These are phyloP conservation scores for Eretmocerus hayati DNA, from an alignment of 2,888 invertebrate species.

Conservation along the genomic window DNA sequence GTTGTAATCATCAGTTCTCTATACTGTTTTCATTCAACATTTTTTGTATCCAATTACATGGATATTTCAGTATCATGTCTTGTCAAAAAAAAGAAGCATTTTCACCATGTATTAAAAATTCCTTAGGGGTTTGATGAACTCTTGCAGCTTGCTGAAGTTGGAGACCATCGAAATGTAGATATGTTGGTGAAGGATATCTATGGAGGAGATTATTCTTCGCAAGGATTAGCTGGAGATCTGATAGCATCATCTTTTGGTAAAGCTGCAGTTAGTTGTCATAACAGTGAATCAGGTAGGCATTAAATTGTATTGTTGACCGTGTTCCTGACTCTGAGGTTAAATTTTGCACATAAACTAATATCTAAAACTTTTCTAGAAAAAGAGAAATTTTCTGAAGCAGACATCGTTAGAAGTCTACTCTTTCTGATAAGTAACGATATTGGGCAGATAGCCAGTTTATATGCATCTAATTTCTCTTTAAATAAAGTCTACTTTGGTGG, in stretches of 20 bases:
- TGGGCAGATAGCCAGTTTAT: conserved; percentile 63
- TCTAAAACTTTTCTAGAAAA: conserved; percentile 5
- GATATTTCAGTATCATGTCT: too few relatives aligned
- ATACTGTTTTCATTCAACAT: not conserved
- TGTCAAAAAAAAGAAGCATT: too few relatives aligned
- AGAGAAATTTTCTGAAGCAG: conserved; percentile 50
- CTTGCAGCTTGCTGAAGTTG: conserved; percentile 56
- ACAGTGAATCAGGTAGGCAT: conserved; percentile 3
- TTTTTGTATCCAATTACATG: too few relatives aligned
- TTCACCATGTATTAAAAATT: conserved; percentile 2
- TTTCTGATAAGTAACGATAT: conserved; percentile 64
- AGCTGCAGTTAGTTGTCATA: conserved; percentile 42
- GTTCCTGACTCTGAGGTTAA: not conserved
- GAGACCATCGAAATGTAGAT: conserved; percentile 59
- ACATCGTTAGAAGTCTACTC: conserved; percentile 58
- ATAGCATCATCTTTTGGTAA: conserved; percentile 67
- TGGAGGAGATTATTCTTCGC: conserved; percentile 53
- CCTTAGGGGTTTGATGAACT: conserved; percentile 59
- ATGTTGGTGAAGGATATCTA: conserved; percentile 64
- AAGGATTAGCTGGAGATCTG: conserved; percentile 57
- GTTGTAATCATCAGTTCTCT: not conserved
- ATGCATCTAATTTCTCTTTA: conserved; percentile 58
- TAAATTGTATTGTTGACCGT: not conserved
- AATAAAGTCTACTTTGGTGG: conserved; percentile 63
- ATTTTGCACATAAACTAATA: not conserved